A percentile compares a stretch with the other conserved stretches of the same genome.
Conservation (phyloP, 2,888 invertebrate species). For the Heliothis peltigera region DNA sequence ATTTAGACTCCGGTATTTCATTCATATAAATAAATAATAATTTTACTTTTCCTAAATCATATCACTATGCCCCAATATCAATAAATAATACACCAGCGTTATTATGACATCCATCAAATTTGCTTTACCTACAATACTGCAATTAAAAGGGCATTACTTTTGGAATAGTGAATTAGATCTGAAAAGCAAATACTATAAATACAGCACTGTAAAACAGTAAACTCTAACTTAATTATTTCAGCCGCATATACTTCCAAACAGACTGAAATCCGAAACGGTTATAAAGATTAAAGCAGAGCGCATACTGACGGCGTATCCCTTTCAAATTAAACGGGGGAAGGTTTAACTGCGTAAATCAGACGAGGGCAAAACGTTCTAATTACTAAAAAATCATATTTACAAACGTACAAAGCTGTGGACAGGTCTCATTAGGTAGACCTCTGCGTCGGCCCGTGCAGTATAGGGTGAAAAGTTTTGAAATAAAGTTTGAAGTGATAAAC, state of each 20-base stretch:
- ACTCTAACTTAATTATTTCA: constrained; percentile 43
- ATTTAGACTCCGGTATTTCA: too few species aligned
- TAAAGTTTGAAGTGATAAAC: background rate
- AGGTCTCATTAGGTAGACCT: constrained; percentile 80
- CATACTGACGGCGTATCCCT: constrained; percentile 62
- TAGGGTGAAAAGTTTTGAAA: constrained; percentile 11
- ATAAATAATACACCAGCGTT: too few species aligned
- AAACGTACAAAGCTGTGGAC: constrained; percentile 74
- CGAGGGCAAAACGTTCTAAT: constrained; percentile 79
- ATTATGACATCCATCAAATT: too few species aligned
- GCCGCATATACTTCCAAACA: constrained; percentile 26
- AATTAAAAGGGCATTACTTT: background rate
- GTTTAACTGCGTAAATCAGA: constrained; percentile 75
- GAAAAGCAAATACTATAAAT: background rate
- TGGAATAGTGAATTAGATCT: background rate
- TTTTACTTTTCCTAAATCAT: too few species aligned
- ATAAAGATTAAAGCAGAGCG: constrained; percentile 59
- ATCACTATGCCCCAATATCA: too few species aligned
- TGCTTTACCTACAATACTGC: background rate
- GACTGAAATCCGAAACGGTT: constrained; percentile 46
- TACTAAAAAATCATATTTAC: constrained; percentile 83
- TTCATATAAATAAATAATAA: too few species aligned
- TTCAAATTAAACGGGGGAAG: constrained; percentile 76
- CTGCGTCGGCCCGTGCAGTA: constrained; percentile 11
- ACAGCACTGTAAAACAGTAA: constrained; percentile 13